A percentile compares a stretch with the other conserved stretches of the same genome.
Conservation (phyloP, 2,888 invertebrate species). For the Halocaridina rubra region DNA sequence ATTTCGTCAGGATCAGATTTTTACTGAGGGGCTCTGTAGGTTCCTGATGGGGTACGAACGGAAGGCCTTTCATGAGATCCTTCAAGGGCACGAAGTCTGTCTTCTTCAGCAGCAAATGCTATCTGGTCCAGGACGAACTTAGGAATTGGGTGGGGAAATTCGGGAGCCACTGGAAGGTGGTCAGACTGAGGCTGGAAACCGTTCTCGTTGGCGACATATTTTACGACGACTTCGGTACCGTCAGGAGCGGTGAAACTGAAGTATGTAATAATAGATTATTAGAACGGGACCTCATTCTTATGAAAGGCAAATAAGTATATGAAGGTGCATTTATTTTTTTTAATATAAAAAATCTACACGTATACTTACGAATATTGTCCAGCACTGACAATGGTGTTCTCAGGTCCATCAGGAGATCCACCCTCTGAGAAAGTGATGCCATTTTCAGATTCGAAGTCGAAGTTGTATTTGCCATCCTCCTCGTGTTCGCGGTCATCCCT, state of each 20-base stretch:
- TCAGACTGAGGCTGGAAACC: slow-evolving; percentile 44
- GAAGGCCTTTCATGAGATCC: not conserved
- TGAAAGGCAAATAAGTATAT: not conserved
- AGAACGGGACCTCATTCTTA: not conserved
- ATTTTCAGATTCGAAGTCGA: slow-evolving; percentile 57
- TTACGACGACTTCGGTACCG: slow-evolving; percentile 44
- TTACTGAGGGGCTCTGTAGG: not conserved
- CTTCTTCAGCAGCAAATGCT: slow-evolving; percentile 21
- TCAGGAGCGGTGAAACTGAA: slow-evolving; percentile 58
- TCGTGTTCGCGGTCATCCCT: slow-evolving; percentile 53
- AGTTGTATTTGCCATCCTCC: slow-evolving; percentile 53
- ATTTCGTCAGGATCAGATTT: no score
- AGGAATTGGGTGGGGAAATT: slow-evolving; percentile 38
- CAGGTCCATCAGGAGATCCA: slow-evolving; percentile 6
- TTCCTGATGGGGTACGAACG: not conserved
- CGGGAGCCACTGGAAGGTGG: slow-evolving; percentile 45
- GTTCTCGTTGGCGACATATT: slow-evolving; percentile 46
- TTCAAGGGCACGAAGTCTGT: not conserved
- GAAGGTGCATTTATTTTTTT: no score
- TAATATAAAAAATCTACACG: not conserved
- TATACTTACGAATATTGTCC: not conserved
- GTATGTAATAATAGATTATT: not conserved
- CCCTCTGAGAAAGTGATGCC: slow-evolving; percentile 33
- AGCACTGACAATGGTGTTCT: not conserved
- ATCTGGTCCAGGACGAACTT: slow-evolving; percentile 36